Percentiles rank a stretch among this genome's conserved stretches.
These are phyloP conservation scores for Thera obeliscata DNA, from an alignment of 2,888 invertebrate genomes.

Conservation along the genomic window DNA sequence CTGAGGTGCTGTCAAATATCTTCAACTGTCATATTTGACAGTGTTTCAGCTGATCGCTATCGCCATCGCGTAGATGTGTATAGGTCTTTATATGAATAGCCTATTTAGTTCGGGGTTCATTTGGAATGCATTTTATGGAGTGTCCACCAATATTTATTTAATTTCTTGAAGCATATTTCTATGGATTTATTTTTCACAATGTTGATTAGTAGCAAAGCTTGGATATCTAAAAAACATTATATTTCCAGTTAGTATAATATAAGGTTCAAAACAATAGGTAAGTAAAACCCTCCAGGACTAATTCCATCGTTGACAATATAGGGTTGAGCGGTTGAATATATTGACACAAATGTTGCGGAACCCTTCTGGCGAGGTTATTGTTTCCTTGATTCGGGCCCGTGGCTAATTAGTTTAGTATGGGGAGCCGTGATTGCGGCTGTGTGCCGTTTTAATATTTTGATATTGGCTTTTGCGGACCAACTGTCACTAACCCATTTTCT, in stretches of 20 bases:
- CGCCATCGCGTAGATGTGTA: no score
- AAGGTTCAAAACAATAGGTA: slow-evolving; percentile 42
- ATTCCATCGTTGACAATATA: slow-evolving; percentile 64
- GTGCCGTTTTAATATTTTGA: slow-evolving; percentile 44
- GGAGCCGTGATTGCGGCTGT: slow-evolving; percentile 55
- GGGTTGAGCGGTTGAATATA: slow-evolving; percentile 61
- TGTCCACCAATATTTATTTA: no score
- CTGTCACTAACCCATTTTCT: slow-evolving; percentile 28
- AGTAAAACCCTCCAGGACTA: slow-evolving; percentile 56
- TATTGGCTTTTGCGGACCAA: slow-evolving; percentile 44
- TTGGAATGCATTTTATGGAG: no score
- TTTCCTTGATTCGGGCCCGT: slow-evolving; percentile 73
- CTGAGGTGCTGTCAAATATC: no score
- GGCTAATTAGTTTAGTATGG: slow-evolving; percentile 73
- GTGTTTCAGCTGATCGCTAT: no score
- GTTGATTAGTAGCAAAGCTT: no score
- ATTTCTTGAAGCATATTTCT: no score
- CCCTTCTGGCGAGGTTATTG: slow-evolving; percentile 80
- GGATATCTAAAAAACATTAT: no score
- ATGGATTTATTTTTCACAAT: no score
- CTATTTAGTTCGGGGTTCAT: no score
- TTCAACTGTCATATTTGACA: no score
- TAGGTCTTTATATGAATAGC: no score
- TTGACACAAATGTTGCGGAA: slow-evolving; percentile 73
- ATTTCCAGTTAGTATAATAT: slow-evolving; percentile 8